A percentile compares a stretch with the other conserved stretches of the same genome.
phyloP scores from a whole-genome alignment of 1,140 invertebrate species.

The Penaeus indicus region DNA sequence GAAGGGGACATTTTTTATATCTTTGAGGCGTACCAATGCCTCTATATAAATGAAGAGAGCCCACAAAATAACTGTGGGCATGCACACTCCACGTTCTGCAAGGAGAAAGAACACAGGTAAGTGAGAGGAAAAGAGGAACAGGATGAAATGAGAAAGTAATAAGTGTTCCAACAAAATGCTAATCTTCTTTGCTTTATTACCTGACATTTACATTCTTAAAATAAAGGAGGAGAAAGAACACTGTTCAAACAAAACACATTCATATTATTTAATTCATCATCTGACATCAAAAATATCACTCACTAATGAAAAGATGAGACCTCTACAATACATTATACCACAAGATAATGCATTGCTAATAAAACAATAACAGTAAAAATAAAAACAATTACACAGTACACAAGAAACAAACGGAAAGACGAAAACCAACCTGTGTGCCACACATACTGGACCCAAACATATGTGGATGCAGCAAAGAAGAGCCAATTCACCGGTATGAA shows the following conservation, averaged over 20 bases:
- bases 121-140: too few relatives aligned
- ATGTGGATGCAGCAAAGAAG: constrained; percentile 97
- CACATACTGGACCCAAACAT: constrained; percentile 99
- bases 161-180: too few relatives aligned
- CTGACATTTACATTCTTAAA: too few relatives aligned
- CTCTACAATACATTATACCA: neutral
- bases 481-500: constrained; percentile 99
- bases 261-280: too few relatives aligned
- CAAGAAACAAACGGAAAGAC: neutral
- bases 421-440: constrained; percentile 91
- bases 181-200: too few relatives aligned
- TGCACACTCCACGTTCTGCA: constrained; percentile 91
- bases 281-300: too few relatives aligned
- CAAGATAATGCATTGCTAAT: neutral
- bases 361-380: neutral
- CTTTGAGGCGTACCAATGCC: constrained; percentile 88
- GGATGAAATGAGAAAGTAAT: too few relatives aligned
- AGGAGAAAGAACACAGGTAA: constrained; percentile 66
- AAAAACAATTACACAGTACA: neutral
- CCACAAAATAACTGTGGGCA: constrained; percentile 95
- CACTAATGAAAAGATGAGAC: too few relatives aligned
- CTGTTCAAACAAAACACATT: too few relatives aligned
- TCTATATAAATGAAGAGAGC: constrained; percentile 96
- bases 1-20: constrained; percentile 88
- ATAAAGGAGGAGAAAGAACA: too few relatives aligned